These are phyloP conservation scores for Uloborus diversus DNA, from an alignment of 1,140 invertebrate genomes.

Conservation along the genomic window DNA sequence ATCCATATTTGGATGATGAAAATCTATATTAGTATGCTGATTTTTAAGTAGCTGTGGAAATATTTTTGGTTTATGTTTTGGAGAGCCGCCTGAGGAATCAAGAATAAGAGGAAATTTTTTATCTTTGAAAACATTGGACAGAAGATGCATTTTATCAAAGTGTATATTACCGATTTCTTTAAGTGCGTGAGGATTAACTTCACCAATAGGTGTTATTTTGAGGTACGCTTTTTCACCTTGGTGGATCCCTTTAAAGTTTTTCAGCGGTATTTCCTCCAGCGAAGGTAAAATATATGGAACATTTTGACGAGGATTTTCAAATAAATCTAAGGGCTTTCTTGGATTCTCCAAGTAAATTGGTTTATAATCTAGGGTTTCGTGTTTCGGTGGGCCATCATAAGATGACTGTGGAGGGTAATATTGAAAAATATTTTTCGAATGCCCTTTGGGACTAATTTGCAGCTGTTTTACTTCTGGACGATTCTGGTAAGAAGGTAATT, in stretches of 20 bases:
- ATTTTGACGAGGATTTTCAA: constrained; percentile 27
- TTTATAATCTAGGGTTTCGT: constrained; percentile 15
- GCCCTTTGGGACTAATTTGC: background rate
- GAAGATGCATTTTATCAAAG: background rate
- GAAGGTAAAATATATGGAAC: constrained; percentile 28
- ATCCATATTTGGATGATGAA: no score
- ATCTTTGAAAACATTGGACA: background rate
- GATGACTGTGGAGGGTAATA: constrained; percentile 31
- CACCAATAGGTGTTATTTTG: constrained; percentile 15
- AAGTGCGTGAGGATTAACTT: background rate
- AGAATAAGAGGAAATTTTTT: background rate
- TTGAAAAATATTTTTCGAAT: constrained; percentile 17
- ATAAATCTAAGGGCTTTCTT: constrained; percentile 30
- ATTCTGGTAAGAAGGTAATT: no score
- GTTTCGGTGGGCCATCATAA: background rate
- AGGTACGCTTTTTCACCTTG: constrained; percentile 11
- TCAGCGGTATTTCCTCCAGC: background rate
- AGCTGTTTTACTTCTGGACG: background rate
- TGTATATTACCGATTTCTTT: constrained; percentile 21
- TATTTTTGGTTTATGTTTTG: no score
- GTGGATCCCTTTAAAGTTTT: constrained; percentile 5
- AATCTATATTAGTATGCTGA: no score
- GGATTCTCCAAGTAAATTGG: constrained; percentile 39
- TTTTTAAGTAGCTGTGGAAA: no score
- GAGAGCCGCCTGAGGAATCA: background rate